Percentiles rank a stretch among this genome's conserved stretches.
Evolutionary conservation across 2,888 invertebrate genomes (phyloP).

Genomic region (Drosophila lutescens): DNA sequence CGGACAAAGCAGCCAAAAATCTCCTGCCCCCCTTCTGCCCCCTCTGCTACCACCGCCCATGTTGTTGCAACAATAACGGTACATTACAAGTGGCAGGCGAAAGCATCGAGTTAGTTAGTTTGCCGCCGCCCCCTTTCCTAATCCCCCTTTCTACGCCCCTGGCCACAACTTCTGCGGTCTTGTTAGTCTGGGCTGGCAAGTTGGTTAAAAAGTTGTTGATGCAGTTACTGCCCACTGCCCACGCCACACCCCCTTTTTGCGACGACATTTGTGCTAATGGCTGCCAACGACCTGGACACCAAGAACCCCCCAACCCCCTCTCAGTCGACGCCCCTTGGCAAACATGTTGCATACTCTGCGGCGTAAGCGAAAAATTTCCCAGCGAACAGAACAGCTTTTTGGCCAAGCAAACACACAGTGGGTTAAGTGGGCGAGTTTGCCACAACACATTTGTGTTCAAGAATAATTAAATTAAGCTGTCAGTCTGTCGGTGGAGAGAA

Average conservation of each 20-base stretch:
- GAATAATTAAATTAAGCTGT: constrained; percentile 43
- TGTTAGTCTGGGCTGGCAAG: constrained; percentile 73
- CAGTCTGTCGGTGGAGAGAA: constrained; percentile 4
- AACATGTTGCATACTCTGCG: constrained; percentile 68
- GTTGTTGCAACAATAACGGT: constrained; percentile 62
- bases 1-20: constrained; percentile 61
- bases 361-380: constrained; percentile 54
- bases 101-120: constrained; percentile 73
- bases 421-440: constrained; percentile 5
- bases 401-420: constrained; percentile 20
- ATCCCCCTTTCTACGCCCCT: neutral
- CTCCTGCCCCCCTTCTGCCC: neutral
- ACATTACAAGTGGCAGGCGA: constrained; percentile 72
- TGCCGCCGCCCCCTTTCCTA: constrained; percentile 11
- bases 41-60: neutral
- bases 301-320: neutral
- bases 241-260: constrained; percentile 1
- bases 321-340: constrained; percentile 16
- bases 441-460: constrained; percentile 31
- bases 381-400: constrained; percentile 35
- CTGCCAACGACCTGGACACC: constrained; percentile 68
- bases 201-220: constrained; percentile 78
- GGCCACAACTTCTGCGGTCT: constrained; percentile 45
- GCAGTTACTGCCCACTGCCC: constrained; percentile 47
- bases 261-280: constrained; percentile 55